A percentile compares a stretch with the other conserved stretches of the same genome.
phyloP scores from a whole-genome alignment of 2,888 invertebrate species.

The Linnaemya vulpina region DNA sequence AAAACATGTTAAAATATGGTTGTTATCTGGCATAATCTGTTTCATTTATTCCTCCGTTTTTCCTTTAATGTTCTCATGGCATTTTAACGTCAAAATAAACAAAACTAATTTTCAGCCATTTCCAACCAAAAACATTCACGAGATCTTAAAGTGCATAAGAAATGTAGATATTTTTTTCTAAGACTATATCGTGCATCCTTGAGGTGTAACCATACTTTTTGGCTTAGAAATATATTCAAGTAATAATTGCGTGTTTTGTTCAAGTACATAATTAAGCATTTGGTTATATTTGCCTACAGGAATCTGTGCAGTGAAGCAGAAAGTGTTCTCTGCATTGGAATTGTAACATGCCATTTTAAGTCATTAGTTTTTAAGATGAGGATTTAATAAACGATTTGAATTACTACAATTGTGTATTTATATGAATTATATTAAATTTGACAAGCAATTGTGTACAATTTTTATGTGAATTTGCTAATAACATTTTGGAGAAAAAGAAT shows the following conservation, averaged over 20 bases:
- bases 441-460: no score
- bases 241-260: conserved; percentile 17
- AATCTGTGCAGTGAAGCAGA: no score
- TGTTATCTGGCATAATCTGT: conserved; percentile 17
- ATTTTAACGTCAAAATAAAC: conserved; percentile 29
- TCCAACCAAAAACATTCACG: background rate
- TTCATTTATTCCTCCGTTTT: background rate
- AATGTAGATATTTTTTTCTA: conserved; percentile 15
- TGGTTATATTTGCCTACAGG: background rate
- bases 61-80: conserved; percentile 28
- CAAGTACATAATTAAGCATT: background rate
- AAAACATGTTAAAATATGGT: conserved; percentile 21
- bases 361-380: no score
- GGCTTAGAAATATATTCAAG: conserved; percentile 5
- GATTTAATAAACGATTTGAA: no score
- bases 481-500: no score
- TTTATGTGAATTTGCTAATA: no score
- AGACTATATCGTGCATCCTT: conserved; percentile 28
- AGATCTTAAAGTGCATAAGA: conserved; percentile 16
- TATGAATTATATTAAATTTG: no score
- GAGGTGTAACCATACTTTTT: conserved; percentile 15
- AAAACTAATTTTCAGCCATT: conserved; percentile 7
- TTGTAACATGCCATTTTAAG: no score
- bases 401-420: no score
- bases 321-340: no score